These are phyloP conservation scores for Chalcosyrphus nemorum DNA, from an alignment of 2,888 invertebrate genomes.

Conservation along the genomic window DNA sequence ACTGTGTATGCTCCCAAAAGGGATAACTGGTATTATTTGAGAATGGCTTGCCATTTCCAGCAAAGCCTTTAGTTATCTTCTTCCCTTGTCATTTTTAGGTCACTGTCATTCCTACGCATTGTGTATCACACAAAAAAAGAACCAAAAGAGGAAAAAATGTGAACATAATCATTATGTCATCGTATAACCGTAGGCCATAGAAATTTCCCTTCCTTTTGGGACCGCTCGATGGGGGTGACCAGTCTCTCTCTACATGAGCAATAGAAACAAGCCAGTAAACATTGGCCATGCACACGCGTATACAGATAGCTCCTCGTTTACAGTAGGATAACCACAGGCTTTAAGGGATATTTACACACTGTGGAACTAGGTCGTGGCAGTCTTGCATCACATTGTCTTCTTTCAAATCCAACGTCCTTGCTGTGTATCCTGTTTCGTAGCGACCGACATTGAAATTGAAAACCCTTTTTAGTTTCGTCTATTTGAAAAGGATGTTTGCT, in stretches of 20 bases:
- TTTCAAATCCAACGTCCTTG: conserved; percentile 66
- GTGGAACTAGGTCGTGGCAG: conserved; percentile 63
- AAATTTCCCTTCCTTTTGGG: conserved; percentile 29
- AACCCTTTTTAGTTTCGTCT: conserved; percentile 62
- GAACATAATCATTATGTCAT: conserved; percentile 69
- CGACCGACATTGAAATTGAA: conserved; percentile 69
- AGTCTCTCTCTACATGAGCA: conserved; percentile 22
- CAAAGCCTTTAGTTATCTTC: conserved; percentile 61
- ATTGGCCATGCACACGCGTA: conserved; percentile 44
- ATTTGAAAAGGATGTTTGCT: conserved; percentile 55
- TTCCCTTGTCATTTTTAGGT: conserved; percentile 57
- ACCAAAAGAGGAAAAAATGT: conserved; percentile 34
- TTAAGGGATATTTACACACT: conserved; percentile 66
- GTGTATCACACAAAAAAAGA: conserved; percentile 13
- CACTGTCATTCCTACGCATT: conserved; percentile 67
- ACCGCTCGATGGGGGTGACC: conserved; percentile 22
- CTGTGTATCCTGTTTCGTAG: conserved; percentile 50
- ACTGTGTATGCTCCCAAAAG: conserved; percentile 20
- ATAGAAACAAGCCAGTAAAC: conserved; percentile 31
- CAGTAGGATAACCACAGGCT: conserved; percentile 64
- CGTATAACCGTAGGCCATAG: conserved; percentile 59
- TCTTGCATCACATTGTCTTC: conserved; percentile 60
- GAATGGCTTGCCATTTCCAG: conserved; percentile 60
- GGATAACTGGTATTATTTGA: conserved; percentile 52
- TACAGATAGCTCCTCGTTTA: conserved; percentile 24